Conservation (phyloP, 1,140 invertebrate species). For the Diorhabda sublineata region DNA sequence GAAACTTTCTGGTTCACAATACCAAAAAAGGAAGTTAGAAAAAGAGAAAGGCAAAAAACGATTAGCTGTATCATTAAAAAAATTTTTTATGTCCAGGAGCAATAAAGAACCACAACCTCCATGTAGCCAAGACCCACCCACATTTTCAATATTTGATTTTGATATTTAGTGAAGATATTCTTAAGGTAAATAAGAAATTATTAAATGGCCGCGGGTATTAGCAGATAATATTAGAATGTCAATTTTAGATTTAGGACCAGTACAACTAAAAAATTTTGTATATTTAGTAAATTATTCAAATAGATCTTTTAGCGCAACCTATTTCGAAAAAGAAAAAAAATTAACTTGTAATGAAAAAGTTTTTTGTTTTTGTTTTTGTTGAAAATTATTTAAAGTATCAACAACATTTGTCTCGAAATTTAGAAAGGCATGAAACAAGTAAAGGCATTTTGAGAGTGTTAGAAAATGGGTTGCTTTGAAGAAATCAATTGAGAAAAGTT, state of each 20-base stretch:
- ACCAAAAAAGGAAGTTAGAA: too few species aligned
- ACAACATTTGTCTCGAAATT: neutral
- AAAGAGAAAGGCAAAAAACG: too few species aligned
- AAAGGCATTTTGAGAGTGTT: neutral
- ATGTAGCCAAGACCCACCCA: too few species aligned
- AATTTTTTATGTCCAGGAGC: too few species aligned
- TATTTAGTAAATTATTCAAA: conserved; percentile 7
- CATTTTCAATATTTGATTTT: too few species aligned
- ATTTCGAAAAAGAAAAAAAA: conserved; percentile 9
- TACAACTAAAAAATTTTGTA: conserved; percentile 14
- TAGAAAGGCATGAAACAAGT: neutral
- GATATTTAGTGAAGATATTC: too few species aligned
- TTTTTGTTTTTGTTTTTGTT: neutral
- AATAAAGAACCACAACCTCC: too few species aligned
- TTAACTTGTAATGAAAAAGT: conserved; percentile 11
- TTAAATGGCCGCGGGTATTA: too few species aligned
- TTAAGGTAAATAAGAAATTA: too few species aligned
- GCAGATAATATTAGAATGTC: too few species aligned
- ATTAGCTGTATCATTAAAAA: too few species aligned
- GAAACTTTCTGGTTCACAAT: too few species aligned
- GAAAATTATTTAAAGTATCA: neutral
- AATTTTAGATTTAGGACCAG: neutral
- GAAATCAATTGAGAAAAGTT: conserved; percentile 12
- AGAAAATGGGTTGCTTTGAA: neutral
- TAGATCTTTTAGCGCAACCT: conserved; percentile 13